These are phyloP conservation scores for Mesorhabditis spiculigera DNA, from an alignment of 2,888 invertebrate genomes.

Conservation along the genomic window DNA sequence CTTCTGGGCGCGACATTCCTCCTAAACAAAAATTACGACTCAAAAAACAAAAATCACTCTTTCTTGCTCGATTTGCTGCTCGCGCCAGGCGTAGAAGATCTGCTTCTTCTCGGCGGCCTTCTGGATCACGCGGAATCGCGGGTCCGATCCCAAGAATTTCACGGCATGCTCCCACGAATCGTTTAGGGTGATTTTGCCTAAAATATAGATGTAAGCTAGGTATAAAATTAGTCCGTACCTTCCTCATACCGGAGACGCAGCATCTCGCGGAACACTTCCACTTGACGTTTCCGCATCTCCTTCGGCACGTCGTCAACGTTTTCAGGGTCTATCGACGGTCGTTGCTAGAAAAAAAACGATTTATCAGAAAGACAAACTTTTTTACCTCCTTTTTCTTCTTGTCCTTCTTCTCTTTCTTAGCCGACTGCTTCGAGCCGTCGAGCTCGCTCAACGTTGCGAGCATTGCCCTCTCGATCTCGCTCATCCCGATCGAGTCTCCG, in stretches of 20 bases:
- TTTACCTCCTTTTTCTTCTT: not conserved
- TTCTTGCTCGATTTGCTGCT: slow-evolving; percentile 93
- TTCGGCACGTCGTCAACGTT: slow-evolving; percentile 77
- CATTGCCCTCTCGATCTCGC: slow-evolving; percentile 51
- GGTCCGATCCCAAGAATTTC: slow-evolving; percentile 83
- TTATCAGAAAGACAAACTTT: not conserved
- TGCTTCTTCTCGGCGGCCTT: slow-evolving; percentile 93
- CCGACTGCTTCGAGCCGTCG: slow-evolving; percentile 9
- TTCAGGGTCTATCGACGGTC: slow-evolving; percentile 66
- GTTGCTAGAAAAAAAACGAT: slow-evolving; percentile 14
- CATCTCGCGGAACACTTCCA: slow-evolving; percentile 93
- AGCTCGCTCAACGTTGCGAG: slow-evolving; percentile 46
- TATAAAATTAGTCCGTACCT: not conserved
- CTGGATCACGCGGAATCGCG: slow-evolving; percentile 83
- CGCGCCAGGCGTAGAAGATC: slow-evolving; percentile 97
- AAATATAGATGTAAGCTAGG: not conserved
- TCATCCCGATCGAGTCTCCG: slow-evolving; percentile 17
- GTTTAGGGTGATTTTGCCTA: slow-evolving; percentile 28
- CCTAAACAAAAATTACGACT: slow-evolving; percentile 61
- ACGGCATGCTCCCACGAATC: slow-evolving; percentile 92
- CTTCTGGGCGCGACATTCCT: slow-evolving; percentile 80
- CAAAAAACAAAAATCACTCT: slow-evolving; percentile 62
- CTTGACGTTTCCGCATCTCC: slow-evolving; percentile 61
- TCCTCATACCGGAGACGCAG: slow-evolving; percentile 76
- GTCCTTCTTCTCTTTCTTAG: not conserved